Base-by-base conservation (phyloP, 1,140 invertebrate genomes). In the Aphaenogaster ashmeadi region DNA sequence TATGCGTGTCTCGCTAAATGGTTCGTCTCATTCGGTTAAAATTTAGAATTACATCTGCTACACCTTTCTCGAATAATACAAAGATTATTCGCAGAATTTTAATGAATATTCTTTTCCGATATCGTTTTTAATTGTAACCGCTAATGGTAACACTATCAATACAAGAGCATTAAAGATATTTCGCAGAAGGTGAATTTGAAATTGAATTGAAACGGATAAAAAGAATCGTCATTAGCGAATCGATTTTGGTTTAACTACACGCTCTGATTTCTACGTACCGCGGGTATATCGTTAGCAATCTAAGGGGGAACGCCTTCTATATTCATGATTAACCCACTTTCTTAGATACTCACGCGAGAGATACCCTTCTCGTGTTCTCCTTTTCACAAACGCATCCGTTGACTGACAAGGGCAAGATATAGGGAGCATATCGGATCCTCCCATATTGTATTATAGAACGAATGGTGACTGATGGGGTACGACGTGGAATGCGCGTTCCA, bases 391-490 rank as follows among this genome's bases (percentile, higher is more conserved):
- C 36, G 66, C 79, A 47, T 38, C 5, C 21, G 47, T 72, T 58
- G 54, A 60, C 27, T 74, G 80, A 74, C 52, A 74, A 47, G 71
- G n/a, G 18, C 47, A 4, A 60, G 41, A 75, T 36, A 15, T 41
- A 15, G 71, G 41, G 18, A 47, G 13, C 54, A 44, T 41, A 38
- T 58, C 67, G n/a, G 2, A 72, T 74, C n/a, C n/a, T 50, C 44
- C 11, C 3, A 36, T 81, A 60, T 75, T 60, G 80, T 83, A 50
- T 84, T 36, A 74, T 47, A 27, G 18, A 74, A 58, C 5, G 54
- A 44, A 84, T 47, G 41, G 54, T 74, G 67, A 83, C 41, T 84
- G 80, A 84, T 84, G 80, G 50, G 50, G n/a, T 84, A 52, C 38
- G 54, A 38, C 54, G 15, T 67, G 38, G 64, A 62, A 75, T 47